Base-by-base conservation (phyloP, 2,888 invertebrate species). In the Orthosia gothica region DNA sequence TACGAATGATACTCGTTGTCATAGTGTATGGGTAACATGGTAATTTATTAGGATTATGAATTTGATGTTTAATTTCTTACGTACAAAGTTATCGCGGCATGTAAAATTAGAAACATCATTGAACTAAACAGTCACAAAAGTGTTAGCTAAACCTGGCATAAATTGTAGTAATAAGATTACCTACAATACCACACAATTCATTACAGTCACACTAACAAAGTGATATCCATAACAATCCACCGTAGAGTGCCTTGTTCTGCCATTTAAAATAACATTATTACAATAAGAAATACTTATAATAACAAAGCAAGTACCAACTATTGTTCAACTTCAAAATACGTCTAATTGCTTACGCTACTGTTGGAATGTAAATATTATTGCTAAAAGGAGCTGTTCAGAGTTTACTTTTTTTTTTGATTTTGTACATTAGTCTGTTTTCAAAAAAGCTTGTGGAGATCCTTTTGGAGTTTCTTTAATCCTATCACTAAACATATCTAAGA, bases 241-340 rank as follows among this genome's bases (percentile, higher is more conserved):
- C 23, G 11, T n/a, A n/a, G 20, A 40, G 59, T 65, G 16, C 18
- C 47, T 57, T 69, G 26, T 40, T 32, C 12, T 20, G 50, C 26
- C 55, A 73, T 61, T 65, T 62, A 55, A 61, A 64, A 59, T 20
- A 54, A 11, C 49, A 61, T 50, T 50, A 47, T 26, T 16, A 18
- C 7, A 12, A 69, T 54, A 23, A 7, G n/a, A 61, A 69, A 70
- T 16, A 26, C 9, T 26, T 47, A 18, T 11, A 20, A 5, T 20
- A 18, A 55, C 55, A 70, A 70, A 26, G 16, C 5, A 64, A 26
- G 3, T 26, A 40, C 20, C 20, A 68, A 52, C 50, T 7, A 23
- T 68, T 69, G 12, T 68, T 52, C 40, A 52, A 70, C 7, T 40
- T 40, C 9, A 9, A 40, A 47, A 47, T n/a, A 67, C 62, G n/a